Conservation (phyloP, 2,888 invertebrate species). For the Troglohyphantes excavatus region DNA sequence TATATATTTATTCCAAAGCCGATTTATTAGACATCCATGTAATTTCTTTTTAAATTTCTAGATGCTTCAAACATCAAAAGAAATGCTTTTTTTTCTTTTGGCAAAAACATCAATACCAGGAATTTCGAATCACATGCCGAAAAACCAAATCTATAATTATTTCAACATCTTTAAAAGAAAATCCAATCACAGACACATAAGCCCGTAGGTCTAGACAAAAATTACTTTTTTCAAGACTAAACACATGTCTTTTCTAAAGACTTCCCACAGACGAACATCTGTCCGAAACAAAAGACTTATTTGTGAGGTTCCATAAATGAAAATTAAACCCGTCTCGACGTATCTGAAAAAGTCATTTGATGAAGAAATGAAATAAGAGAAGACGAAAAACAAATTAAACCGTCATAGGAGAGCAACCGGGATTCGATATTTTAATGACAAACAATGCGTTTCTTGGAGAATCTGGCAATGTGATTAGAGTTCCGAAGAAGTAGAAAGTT, state of each 20-base stretch:
- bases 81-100: no score
- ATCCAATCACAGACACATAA: neutral
- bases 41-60: no score
- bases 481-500: neutral
- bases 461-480: no score
- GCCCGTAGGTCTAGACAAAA: neutral
- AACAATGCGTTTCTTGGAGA: neutral
- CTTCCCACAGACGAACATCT: neutral
- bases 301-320: neutral
- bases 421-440: neutral
- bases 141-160: no score
- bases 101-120: no score
- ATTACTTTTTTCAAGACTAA: neutral
- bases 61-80: no score
- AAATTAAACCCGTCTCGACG: neutral
- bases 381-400: neutral
- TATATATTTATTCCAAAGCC: no score
- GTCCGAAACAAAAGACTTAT: neutral
- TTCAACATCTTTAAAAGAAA: no score
- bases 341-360: neutral
- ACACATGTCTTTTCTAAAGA: neutral
- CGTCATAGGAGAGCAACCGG: neutral
- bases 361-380: neutral
- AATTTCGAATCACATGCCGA: no score
- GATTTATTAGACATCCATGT: no score